phyloP scores from a whole-genome alignment of 1,140 invertebrate genomes.

The Dreissena polymorpha region DNA sequence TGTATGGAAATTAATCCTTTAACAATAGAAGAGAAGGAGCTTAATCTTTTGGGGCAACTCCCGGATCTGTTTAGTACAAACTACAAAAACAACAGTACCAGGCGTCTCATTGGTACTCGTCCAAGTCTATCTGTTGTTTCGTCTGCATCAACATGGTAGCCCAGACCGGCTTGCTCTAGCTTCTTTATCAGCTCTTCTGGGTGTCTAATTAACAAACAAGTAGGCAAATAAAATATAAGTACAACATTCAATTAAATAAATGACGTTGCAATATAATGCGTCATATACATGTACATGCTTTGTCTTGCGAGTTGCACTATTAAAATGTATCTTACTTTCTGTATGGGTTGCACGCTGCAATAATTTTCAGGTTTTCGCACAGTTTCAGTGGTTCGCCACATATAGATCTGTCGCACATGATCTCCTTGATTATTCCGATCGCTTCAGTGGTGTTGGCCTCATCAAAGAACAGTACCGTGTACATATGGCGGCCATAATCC shows the following conservation, averaged over 20 bases:
- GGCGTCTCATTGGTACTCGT: conserved; percentile 72
- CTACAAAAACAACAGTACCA: conserved; percentile 55
- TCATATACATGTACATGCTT: background rate
- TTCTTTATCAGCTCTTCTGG: conserved; percentile 71
- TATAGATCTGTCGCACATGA: conserved; percentile 72
- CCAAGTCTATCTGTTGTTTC: conserved; percentile 72
- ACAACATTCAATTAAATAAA: background rate
- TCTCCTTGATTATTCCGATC: conserved; percentile 73
- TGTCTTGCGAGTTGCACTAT: background rate
- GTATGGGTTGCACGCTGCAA: conserved; percentile 75
- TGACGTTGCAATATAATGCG: background rate
- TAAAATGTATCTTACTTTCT: conserved; percentile 61
- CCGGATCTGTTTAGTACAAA: background rate
- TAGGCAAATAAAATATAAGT: background rate
- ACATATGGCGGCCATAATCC: conserved; percentile 44
- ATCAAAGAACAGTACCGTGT: conserved; percentile 75
- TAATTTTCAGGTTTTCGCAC: conserved; percentile 62
- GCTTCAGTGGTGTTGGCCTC: conserved; percentile 75
- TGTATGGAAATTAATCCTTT: background rate
- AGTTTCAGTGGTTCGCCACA: conserved; percentile 57
- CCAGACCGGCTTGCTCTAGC: conserved; percentile 73
- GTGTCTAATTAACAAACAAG: conserved; percentile 62
- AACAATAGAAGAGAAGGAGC: background rate
- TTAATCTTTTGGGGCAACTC: background rate
- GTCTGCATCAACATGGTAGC: conserved; percentile 71